A percentile compares a stretch with the other conserved stretches of the same genome.
Evolutionary conservation across 2,113 vertebrate species (phyloP).

Genomic region (Dicaeum eximium): DNA sequence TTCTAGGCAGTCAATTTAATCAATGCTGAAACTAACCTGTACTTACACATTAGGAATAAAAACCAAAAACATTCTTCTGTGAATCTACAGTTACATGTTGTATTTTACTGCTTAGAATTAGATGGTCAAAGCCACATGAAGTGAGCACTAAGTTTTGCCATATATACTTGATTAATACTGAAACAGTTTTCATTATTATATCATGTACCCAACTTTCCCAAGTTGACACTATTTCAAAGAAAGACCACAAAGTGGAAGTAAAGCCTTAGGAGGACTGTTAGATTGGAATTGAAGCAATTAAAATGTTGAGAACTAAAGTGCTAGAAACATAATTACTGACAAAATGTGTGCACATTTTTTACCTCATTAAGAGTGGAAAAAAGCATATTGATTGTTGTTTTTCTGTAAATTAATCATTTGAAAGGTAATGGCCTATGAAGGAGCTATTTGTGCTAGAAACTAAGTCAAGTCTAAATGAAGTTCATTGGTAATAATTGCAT

Average conservation of each 20-base stretch:
- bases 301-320: background rate
- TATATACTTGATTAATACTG: background rate
- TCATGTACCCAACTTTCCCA: background rate
- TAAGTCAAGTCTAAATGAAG: background rate
- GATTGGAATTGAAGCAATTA: background rate
- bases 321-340: background rate
- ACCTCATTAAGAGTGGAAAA: background rate
- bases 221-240: background rate
- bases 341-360: background rate
- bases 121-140: background rate
- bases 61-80: background rate
- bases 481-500: rapidly evolving
- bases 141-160: background rate
- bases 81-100: background rate
- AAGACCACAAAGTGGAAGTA: background rate
- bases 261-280: background rate
- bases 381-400: background rate
- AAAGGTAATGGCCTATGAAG: background rate
- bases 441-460: background rate
- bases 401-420: background rate
- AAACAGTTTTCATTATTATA: background rate
- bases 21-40: background rate
- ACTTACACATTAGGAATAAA: background rate
- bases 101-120: background rate
- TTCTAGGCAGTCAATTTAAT: background rate